Evolutionary conservation across 2,888 invertebrate genomes (phyloP), one percentile per base, ranked within the genome.

Genomic region (Portevinia maculata): DNA sequence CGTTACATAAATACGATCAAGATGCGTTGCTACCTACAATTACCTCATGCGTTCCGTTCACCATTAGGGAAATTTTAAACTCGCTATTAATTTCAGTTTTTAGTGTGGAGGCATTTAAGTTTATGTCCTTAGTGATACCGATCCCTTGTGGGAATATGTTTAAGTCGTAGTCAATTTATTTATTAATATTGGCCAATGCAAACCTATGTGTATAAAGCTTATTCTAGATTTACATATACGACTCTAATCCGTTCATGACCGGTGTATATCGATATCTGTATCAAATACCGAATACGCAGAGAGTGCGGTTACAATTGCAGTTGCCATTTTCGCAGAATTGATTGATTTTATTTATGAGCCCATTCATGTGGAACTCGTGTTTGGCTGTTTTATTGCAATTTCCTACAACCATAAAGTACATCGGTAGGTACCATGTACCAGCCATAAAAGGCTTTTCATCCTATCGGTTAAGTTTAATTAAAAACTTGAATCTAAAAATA

Each of bases 331-430:
- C 24, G 50, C 50, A 59, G 64, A 81, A 76, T 76, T 81, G 81
- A 81, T 81, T 76, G 81, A 81, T 81, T 81, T 81, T 71, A 81
- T 81, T 81, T 81, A 81, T 81, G 69, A 76, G 81, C 46, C 21
- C 53, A 15, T 15, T 15, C 44, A 32, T 57, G 48, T 44, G 28
- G 41, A 19, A 64, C 48, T 44, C n/a, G 44, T 39, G 50, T 64
- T 55, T 75, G 62, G 62, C 64, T 69, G 76, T 76, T 81, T 70
- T 53, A 76, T 76, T 60, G 65, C 70, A 70, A 81, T 81, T 81
- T 81, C 65, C 70, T 57, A 30, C 30, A 30, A 34, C n/a, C 59
- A 46, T 24, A 59, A 39, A 15, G 46, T 24, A 32, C 13, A 17
- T 0, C 28, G n/a, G 48, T 13, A 37, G n/a, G 34, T 2, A 13